phyloP scores from a whole-genome alignment of 2,113 vertebrate genomes.

The Tenrec ecaudatus region DNA sequence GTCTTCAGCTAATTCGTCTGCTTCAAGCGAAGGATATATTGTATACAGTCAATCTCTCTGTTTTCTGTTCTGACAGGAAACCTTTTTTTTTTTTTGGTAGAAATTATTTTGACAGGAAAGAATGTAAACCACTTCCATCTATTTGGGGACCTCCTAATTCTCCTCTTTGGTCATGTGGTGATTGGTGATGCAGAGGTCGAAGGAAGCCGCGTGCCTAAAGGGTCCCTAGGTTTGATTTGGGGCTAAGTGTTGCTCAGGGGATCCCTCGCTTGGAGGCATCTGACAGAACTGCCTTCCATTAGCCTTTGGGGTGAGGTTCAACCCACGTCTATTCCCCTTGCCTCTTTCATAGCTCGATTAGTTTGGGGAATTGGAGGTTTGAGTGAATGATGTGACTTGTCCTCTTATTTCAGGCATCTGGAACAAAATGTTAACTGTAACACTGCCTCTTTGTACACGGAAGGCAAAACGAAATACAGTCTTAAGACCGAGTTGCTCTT shows the following conservation, averaged over 20 bases:
- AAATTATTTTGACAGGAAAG: conserved; percentile 53
- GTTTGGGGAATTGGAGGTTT: conserved; percentile 79
- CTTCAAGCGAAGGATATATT: not conserved
- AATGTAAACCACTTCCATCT: not conserved
- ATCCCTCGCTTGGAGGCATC: conserved; percentile 27
- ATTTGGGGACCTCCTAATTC: conserved; percentile 16
- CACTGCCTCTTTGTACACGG: not conserved
- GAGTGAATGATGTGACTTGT: conserved; percentile 65
- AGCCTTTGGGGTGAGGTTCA: conserved; percentile 78
- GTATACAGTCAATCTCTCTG: not conserved
- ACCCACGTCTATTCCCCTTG: conserved; percentile 57
- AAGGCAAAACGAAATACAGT: conserved; percentile 3
- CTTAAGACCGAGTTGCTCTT: not conserved
- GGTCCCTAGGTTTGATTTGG: conserved; percentile 58
- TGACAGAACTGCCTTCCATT: conserved; percentile 75
- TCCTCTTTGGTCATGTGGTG: not conserved
- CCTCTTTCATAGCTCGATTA: conserved; percentile 71
- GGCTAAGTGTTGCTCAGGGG: conserved; percentile 37
- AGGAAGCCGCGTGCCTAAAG: not conserved
- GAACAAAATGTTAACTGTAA: conserved; percentile 40
- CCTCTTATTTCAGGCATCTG: conserved; percentile 48
- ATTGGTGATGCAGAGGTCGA: conserved; percentile 24
- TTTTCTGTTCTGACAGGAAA: not conserved
- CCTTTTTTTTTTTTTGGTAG: not conserved
- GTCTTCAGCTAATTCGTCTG: not conserved